Conservation (phyloP, 2,797 vertebrate species). For the Eospalax fontanierii region DNA sequence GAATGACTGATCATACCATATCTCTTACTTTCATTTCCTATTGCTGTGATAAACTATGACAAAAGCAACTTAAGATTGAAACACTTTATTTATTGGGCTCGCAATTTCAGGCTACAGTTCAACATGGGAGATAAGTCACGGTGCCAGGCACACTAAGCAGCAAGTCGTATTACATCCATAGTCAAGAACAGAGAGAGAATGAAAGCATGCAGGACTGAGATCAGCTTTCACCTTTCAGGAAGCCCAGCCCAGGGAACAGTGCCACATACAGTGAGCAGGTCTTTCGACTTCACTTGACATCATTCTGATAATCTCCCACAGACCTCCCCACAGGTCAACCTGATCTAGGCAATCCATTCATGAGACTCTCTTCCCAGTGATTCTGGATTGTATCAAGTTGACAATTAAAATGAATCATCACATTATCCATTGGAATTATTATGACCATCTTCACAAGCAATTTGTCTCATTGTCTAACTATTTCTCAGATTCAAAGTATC, state of each 20-base stretch:
- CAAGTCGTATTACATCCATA: neutral
- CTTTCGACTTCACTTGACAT: neutral
- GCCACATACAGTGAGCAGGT: neutral
- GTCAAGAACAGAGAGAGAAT: neutral
- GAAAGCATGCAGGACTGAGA: too few species aligned
- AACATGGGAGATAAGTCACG: neutral
- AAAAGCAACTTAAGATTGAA: neutral
- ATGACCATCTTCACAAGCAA: neutral
- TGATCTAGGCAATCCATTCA: neutral
- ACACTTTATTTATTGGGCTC: neutral
- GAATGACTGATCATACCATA: too few species aligned
- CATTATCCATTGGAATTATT: neutral
- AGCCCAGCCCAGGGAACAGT: neutral
- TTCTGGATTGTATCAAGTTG: neutral
- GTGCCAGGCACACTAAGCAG: neutral
- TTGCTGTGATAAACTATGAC: neutral
- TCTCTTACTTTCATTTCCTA: neutral
- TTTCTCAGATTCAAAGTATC: neutral
- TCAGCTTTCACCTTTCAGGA: neutral
- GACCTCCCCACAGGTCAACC: neutral
- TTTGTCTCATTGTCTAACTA: neutral
- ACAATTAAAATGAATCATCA: neutral
- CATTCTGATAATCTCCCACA: neutral
- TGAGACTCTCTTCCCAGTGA: neutral
- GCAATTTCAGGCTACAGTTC: neutral